Evolutionary conservation across 2,888 invertebrate species (phyloP).

Genomic region (Mythimna lalbum): DNA sequence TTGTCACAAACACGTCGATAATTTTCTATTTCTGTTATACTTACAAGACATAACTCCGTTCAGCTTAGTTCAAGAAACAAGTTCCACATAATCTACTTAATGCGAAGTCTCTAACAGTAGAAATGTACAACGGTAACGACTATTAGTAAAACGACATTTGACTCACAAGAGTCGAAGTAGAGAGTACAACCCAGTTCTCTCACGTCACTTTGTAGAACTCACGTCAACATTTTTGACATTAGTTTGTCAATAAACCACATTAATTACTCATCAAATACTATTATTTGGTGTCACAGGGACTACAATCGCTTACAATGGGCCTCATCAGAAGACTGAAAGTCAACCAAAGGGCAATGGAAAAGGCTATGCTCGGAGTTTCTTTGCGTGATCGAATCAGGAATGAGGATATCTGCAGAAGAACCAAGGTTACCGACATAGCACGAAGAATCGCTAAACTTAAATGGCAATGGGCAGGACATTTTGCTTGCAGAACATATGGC

Average conservation of each 20-base stretch:
- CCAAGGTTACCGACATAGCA: too few species aligned
- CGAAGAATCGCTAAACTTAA: too few species aligned
- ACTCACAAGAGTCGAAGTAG: conserved; percentile 59
- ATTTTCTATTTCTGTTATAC: neutral
- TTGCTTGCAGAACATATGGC: too few species aligned
- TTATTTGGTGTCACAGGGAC: neutral
- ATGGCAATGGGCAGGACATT: too few species aligned
- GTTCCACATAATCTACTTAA: conserved; percentile 73
- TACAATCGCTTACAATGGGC: too few species aligned
- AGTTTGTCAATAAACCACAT: conserved; percentile 3
- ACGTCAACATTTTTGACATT: conserved; percentile 10
- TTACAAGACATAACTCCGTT: conserved; percentile 51
- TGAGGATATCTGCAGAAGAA: too few species aligned
- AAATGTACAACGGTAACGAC: conserved; percentile 75
- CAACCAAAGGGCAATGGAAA: too few species aligned
- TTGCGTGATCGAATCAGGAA: too few species aligned
- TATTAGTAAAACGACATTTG: conserved; percentile 66
- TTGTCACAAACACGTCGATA: conserved; percentile 19
- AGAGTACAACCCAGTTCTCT: conserved; percentile 49
- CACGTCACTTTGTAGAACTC: conserved; percentile 51
- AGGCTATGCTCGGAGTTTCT: too few species aligned
- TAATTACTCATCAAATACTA: conserved; percentile 1
- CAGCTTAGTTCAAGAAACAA: conserved; percentile 63
- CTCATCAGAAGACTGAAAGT: too few species aligned
- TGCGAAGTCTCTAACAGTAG: conserved; percentile 79